Evolutionary conservation across 2,888 invertebrate genomes (phyloP), one percentile per base, ranked within the genome.

Genomic region (Epinotia nisella): DNA sequence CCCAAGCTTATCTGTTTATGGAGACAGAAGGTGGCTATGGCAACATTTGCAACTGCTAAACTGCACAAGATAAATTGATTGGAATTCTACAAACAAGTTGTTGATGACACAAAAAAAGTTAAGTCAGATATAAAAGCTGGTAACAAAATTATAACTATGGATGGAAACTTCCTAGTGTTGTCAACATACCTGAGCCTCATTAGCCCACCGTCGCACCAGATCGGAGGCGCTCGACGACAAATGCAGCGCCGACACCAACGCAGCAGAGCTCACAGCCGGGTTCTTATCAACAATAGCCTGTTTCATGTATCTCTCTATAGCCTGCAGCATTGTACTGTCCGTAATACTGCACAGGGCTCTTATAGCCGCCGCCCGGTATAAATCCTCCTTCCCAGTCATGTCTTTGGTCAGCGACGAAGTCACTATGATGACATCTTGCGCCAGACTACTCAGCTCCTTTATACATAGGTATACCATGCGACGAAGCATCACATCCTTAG

Each of bases 361-460:
- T 80, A 99, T 99, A 39, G 99, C 99, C 9, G 99, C 98, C 0
- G 99, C 98, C 75, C 93, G 80, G 88, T 98, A 98, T 76, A 97
- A 91, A 90, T 98, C 98, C 86, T 99, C 98, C 86, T 98, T 96
- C 0, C 98, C 98, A 11, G 99, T 99, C 99, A 99, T 99, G 85
- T 99, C 99, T 91, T 99, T 99, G 1, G 99, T 99, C 77, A 99
- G 92, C 77, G 98, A 98, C 72, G 97, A 98, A 1, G 99, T 99
- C 0, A 99, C 99, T 81, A 99, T 99, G 79, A 99, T 99, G 4
- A 99, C 99, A 95, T 99, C 99, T 85, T 99, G 99, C 0, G 99
- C 99, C 70, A 98, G 94, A 0, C 96, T 96, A 82, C 99, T 98
- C 80, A 99, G 92, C 85, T 99, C 99, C 86, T 99, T 98, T 68